A percentile compares a stretch with the other conserved stretches of the same genome.
These are phyloP conservation scores for Trachops cirrhosus DNA, from an alignment of 2,797 vertebrate species.

Conservation along the genomic window DNA sequence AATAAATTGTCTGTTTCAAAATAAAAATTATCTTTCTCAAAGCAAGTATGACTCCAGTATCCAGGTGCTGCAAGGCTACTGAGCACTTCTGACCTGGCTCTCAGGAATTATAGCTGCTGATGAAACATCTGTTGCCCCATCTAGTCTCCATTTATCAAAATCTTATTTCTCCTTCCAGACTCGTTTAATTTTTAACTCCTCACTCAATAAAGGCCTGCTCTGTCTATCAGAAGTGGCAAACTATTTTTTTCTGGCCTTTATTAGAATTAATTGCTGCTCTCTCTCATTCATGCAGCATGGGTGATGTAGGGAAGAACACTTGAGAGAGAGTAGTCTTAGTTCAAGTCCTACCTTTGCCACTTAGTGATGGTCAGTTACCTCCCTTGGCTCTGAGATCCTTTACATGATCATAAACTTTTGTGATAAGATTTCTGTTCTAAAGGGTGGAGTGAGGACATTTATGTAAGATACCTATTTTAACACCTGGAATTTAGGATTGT, in stretches of 20 bases:
- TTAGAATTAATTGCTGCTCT: not conserved
- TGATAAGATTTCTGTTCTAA: not conserved
- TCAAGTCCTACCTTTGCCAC: not conserved
- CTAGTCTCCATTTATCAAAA: constrained; percentile 7
- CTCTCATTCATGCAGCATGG: not conserved
- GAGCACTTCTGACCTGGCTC: not conserved
- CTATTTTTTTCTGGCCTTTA: not conserved
- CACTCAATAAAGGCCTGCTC: not conserved
- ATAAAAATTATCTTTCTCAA: constrained; percentile 33
- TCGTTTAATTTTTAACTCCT: not conserved
- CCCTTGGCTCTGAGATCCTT: not conserved
- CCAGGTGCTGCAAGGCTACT: not conserved
- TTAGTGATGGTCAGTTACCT: not conserved
- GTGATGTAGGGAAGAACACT: not conserved
- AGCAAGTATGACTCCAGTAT: not conserved
- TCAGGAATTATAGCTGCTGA: not conserved
- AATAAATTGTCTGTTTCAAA: not conserved
- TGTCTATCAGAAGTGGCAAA: not conserved
- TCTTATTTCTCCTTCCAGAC: not conserved
- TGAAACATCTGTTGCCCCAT: constrained; percentile 13
- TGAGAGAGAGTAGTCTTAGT: not conserved
- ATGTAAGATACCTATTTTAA: not conserved
- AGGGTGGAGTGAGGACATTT: not conserved
- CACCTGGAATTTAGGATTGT: not conserved
- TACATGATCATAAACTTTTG: not conserved